Evolutionary conservation across 2,113 vertebrate species (phyloP).

Genomic region (Dromas ardeola): DNA sequence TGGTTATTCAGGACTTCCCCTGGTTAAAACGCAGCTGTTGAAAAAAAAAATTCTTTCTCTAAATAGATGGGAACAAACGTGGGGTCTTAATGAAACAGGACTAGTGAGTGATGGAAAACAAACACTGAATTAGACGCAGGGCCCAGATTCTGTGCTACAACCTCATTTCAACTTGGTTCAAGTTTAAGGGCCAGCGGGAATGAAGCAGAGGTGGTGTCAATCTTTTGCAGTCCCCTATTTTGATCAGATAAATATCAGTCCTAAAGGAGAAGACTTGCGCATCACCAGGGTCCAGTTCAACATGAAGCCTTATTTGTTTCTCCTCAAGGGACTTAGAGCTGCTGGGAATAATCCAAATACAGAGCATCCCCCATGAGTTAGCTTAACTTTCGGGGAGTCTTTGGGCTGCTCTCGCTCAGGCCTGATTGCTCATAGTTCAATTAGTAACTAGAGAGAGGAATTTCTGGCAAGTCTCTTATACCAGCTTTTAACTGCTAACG

Average conservation of each 20-base stretch:
- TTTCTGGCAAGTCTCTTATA: background rate
- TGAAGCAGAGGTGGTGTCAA: background rate
- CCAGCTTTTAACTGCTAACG: background rate
- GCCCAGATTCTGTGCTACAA: background rate
- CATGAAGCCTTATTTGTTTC: background rate
- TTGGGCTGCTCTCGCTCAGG: background rate
- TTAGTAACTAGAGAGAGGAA: background rate
- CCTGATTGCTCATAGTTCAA: background rate
- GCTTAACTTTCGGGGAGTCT: background rate
- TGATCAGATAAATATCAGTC: background rate
- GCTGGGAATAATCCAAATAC: background rate
- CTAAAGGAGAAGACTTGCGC: background rate
- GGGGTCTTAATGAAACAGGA: background rate
- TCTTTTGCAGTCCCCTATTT: background rate
- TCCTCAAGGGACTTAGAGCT: background rate
- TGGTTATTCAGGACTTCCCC: background rate
- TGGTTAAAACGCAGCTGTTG: background rate
- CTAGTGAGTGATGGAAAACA: background rate
- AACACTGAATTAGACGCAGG: background rate
- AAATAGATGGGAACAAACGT: background rate
- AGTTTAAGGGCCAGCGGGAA: background rate
- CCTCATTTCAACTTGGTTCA: background rate
- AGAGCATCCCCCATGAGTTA: background rate
- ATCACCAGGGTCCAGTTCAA: background rate
- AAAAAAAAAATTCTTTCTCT: background rate